Base-by-base conservation (phyloP, 2,113 vertebrate genomes). In the Arizona elegans region DNA sequence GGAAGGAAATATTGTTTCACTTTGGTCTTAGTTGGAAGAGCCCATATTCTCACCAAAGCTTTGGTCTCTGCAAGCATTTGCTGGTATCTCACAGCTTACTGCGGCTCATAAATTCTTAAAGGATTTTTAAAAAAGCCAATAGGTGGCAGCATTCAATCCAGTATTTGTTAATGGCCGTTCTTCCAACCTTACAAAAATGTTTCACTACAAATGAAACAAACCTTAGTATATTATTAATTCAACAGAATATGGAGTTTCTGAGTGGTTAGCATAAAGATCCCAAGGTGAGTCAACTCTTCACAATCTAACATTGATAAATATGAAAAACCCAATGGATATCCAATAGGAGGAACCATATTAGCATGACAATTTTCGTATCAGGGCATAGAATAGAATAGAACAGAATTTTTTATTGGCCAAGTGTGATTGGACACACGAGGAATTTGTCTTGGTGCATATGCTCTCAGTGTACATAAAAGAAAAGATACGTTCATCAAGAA, bases 131-230 rank as follows among this genome's bases (percentile, higher is more conserved):
- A 3, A 15, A 62, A 93, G n/a, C 92, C 95, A 95, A 96, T 93
- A 96, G 95, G 58, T 96, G 94, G 92, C 95, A 95, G 94, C 90
- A 96, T 86, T 91, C 91, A 43, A 93, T 96, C 62, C 93, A 93
- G 2, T 87, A 58, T 93, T 95, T 95, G 47, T 12, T 65, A 8
- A 11, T 59, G 92, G 21, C 90, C 3, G 58, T 94, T 43, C 8
- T 88, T 88, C 94, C 86, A 62, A 88, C 0, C 0, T 88, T 95
- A 88, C 47, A 91, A n/a, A 91, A 85, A 24, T 43, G 1, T 90
- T 92, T 91, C 50, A 52, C 3, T 81, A n/a, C 24, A 47, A 9
- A 91, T 17, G 23, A 59, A 85, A 91, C 50, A 81, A 81, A 81
- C 17, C 33, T 33, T 59, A 1, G 65, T 75, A 3, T 81, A 90